A percentile compares a stretch with the other conserved stretches of the same genome.
phyloP scores from a whole-genome alignment of 1,140 invertebrate genomes.

The Meloidogyne chitwoodi region DNA sequence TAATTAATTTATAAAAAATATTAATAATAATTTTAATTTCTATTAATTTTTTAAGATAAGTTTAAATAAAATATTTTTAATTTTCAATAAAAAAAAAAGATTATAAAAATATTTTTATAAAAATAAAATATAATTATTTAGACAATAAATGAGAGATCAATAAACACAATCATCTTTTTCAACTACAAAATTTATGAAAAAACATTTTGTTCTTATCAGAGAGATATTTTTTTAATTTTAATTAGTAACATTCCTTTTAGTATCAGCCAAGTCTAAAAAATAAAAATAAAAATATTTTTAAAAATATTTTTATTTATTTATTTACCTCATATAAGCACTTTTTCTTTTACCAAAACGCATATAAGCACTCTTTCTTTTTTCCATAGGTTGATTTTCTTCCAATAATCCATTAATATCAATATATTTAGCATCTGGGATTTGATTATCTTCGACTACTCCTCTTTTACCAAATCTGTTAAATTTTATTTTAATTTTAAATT shows the following conservation, averaged over 20 bases:
- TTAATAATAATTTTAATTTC: no score
- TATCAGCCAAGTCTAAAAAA: not conserved
- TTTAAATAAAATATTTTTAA: no score
- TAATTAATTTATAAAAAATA: no score
- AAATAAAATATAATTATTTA: not conserved
- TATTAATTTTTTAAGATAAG: no score
- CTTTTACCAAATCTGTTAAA: slow-evolving; percentile 30
- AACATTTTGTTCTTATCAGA: not conserved
- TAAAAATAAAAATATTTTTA: no score
- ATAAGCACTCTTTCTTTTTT: slow-evolving; percentile 32
- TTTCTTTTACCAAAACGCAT: slow-evolving; percentile 36
- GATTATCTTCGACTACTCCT: not conserved
- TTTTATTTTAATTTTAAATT: not conserved
- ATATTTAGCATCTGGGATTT: not conserved
- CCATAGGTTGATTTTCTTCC: slow-evolving; percentile 14
- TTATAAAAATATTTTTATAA: not conserved
- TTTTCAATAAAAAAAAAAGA: no score
- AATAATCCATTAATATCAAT: not conserved
- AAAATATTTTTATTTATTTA: not conserved
- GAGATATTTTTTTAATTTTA: not conserved
- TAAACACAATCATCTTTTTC: not conserved
- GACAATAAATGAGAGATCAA: not conserved
- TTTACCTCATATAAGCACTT: slow-evolving; percentile 34
- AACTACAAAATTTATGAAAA: not conserved
- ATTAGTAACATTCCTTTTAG: not conserved